phyloP scores from a whole-genome alignment of 2,888 invertebrate species.

The Belgica antarctica region DNA sequence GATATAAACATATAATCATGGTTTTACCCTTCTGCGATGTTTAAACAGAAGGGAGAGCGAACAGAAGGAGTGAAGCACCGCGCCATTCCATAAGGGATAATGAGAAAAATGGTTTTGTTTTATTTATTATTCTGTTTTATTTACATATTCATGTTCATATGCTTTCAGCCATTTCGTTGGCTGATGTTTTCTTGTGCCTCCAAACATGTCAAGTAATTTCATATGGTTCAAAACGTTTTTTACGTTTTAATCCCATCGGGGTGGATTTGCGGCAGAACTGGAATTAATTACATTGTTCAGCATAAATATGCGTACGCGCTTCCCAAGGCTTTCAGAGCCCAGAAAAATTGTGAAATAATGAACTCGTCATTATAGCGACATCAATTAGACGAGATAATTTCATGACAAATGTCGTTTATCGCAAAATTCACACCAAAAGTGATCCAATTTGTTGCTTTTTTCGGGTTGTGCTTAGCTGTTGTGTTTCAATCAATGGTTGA shows the following conservation, averaged over 20 bases:
- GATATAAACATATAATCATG: slow-evolving; percentile 36
- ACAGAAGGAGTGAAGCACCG: neutral
- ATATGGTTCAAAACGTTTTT: neutral
- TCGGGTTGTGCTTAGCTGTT: no score
- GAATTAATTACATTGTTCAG: neutral
- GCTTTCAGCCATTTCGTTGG: neutral
- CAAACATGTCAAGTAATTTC: slow-evolving; percentile 23
- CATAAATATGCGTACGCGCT: neutral
- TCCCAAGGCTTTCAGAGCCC: neutral
- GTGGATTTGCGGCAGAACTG: slow-evolving; percentile 4
- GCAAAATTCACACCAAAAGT: no score
- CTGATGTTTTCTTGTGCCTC: slow-evolving; percentile 1
- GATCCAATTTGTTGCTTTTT: no score
- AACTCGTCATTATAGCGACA: neutral
- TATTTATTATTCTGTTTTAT: slow-evolving; percentile 38
- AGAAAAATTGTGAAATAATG: slow-evolving; percentile 11
- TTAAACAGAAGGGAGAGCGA: neutral
- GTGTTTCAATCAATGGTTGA: neutral
- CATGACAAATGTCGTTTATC: neutral
- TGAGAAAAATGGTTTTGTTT: slow-evolving; percentile 41
- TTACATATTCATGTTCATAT: slow-evolving; percentile 20
- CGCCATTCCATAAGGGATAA: slow-evolving; percentile 22
- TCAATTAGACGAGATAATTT: neutral
- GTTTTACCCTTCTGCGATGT: slow-evolving; percentile 34
- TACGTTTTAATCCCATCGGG: neutral